Base-by-base conservation (phyloP, 2,888 invertebrate species). In the Laspeyria flexula region DNA sequence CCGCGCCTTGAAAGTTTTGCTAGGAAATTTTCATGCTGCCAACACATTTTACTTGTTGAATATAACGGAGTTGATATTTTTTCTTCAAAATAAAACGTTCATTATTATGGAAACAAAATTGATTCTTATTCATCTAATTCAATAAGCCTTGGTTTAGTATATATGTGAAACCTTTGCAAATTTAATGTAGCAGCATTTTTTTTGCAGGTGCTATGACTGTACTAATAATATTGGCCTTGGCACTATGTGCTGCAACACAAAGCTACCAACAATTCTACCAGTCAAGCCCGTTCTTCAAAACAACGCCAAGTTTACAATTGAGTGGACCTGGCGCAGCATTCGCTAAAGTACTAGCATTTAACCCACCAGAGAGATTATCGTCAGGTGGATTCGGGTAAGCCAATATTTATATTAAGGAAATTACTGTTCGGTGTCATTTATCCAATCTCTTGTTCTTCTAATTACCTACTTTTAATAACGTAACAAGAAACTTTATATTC, bases 311-410 rank as follows among this genome's bases (percentile, higher is more conserved):
- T 6, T 35, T 72, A 1, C 68, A 70, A 0, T 43, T 71, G 11
- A 47, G 65, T 6, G 68, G 68, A 1, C 69, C 79, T 0, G 69
- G 66, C 0, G 69, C 72, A 0, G 48, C 63, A 0, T 79, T 77
- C 16, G 71, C 71, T 0, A 73, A 55, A 29, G 27, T 80, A 1
- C 39, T 74, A 9, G 47, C 69, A 0, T 66, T 65, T 7, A 52
- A 55, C 1, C 57, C 75, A 0, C 60, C 84, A 0, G 77, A 78
- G 27, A 80, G 90, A 54, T 55, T 85, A 12, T 80, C 86, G 0
- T 86, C 88, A 0, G 73, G 62, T 55, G 90, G 86, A 62, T 86
- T 79, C 61, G 86, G 86, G 86, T 86, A 65, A 79, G 81, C 54
- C 30, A 13, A 15, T 3, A 1, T n/a, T n/a, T n/a, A n/a, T n/a